phyloP scores from a whole-genome alignment of 1,140 invertebrate genomes.

The Eulimnadia texana region DNA sequence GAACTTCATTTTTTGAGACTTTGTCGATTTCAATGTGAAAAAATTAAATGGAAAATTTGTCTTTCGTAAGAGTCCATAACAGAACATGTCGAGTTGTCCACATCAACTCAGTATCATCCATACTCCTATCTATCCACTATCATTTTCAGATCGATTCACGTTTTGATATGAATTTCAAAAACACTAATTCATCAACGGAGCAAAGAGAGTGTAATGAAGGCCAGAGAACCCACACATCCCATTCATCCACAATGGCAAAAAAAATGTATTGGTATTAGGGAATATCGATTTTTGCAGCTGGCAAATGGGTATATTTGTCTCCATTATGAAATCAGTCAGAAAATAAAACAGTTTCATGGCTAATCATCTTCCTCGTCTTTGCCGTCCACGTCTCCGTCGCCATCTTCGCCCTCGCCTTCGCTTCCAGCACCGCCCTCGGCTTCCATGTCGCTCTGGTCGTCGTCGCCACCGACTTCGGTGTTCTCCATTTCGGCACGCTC shows the following conservation, averaged over 20 bases:
- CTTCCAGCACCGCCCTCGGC: constrained; percentile 45
- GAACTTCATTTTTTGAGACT: too few relatives aligned
- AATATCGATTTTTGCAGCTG: neutral
- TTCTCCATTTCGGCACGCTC: constrained; percentile 87
- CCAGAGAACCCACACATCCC: neutral
- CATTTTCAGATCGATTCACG: too few relatives aligned
- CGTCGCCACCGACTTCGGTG: constrained; percentile 79
- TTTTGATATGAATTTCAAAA: neutral
- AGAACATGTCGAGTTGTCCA: too few relatives aligned
- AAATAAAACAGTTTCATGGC: neutral
- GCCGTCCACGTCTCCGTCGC: constrained; percentile 35
- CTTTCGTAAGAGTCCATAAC: too few relatives aligned
- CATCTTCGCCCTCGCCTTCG: constrained; percentile 75
- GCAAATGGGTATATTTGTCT: too few relatives aligned
- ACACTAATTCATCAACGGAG: neutral
- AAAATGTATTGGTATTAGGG: neutral
- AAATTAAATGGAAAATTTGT: too few relatives aligned
- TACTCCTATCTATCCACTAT: too few relatives aligned
- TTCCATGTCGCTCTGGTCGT: constrained; percentile 37
- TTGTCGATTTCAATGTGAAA: too few relatives aligned
- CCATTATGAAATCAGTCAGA: neutral
- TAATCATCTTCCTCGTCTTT: neutral
- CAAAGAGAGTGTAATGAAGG: neutral
- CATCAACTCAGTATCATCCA: too few relatives aligned
- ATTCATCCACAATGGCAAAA: neutral